Evolutionary conservation across 2,113 vertebrate genomes (phyloP).

Genomic region (Camelus bactrianus): DNA sequence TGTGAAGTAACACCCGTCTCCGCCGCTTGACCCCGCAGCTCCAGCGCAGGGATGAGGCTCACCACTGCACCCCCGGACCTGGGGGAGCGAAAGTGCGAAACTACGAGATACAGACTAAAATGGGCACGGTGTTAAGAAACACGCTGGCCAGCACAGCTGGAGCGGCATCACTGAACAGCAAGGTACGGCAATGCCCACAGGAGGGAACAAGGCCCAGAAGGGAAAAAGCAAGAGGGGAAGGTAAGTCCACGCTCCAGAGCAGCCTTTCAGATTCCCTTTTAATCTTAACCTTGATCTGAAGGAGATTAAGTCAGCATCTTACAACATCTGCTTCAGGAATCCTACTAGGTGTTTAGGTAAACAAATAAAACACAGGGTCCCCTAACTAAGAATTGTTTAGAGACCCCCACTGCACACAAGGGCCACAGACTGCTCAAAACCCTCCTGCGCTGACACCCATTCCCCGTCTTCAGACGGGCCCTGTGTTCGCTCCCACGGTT

Average conservation of each 20-base stretch:
- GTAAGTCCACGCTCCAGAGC: not conserved
- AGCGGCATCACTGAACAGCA: accelerated
- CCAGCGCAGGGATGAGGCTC: not conserved
- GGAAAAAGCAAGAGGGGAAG: too few species aligned
- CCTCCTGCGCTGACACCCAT: accelerated
- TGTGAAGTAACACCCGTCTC: not conserved
- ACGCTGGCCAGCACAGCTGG: accelerated
- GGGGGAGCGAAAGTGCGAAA: too few species aligned
- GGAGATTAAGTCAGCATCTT: not conserved
- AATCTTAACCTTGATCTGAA: not conserved
- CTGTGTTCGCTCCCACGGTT: too few species aligned
- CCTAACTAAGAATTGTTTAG: not conserved
- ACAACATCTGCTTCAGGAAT: not conserved
- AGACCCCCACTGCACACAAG: not conserved
- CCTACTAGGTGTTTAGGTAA: not conserved
- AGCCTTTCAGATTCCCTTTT: not conserved
- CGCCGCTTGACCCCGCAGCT: not conserved
- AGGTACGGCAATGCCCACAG: accelerated
- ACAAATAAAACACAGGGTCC: not conserved
- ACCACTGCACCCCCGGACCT: not conserved
- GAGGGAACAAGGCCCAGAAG: too few species aligned
- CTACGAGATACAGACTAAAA: not conserved
- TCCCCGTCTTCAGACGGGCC: not conserved
- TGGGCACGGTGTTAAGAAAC: accelerated
- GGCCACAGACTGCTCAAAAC: not conserved